Percentiles rank a stretch among this genome's conserved stretches.
Conservation (phyloP, 1,140 invertebrate genomes). For the Stegodyphus dumicola region DNA sequence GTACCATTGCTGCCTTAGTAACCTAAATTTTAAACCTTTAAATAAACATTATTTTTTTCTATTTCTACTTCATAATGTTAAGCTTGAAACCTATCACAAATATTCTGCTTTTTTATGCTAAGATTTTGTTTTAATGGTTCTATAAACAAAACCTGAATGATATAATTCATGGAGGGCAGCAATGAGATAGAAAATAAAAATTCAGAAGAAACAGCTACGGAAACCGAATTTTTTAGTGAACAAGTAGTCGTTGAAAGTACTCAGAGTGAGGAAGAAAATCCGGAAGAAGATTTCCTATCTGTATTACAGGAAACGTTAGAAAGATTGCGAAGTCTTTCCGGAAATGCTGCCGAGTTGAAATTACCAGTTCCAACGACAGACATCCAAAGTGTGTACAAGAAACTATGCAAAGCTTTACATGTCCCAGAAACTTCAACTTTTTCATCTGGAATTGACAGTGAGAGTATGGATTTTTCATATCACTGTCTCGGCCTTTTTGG, state of each 20-base stretch:
- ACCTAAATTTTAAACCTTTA: too few relatives aligned
- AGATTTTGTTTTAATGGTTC: too few relatives aligned
- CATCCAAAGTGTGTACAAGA: background rate
- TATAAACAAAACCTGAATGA: too few relatives aligned
- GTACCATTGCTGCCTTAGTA: too few relatives aligned
- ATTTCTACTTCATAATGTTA: too few relatives aligned
- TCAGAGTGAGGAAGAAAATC: background rate
- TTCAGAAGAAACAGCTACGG: background rate
- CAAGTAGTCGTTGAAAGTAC: background rate
- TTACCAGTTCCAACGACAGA: background rate
- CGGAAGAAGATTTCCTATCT: background rate
- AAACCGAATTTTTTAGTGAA: background rate
- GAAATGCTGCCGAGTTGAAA: slow-evolving; percentile 4
- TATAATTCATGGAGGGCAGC: background rate
- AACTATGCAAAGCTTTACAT: slow-evolving; percentile 27
- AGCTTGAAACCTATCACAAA: too few relatives aligned
- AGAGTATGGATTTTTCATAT: slow-evolving; percentile 35
- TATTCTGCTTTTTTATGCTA: too few relatives aligned
- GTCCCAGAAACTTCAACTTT: slow-evolving; percentile 21
- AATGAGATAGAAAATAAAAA: background rate
- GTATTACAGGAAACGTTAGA: background rate
- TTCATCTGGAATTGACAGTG: background rate
- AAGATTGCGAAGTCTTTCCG: slow-evolving; percentile 1
- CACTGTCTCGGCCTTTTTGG: slow-evolving; percentile 3
- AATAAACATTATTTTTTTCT: too few relatives aligned